Conservation (phyloP, 2,113 vertebrate species). For the Toxostoma redivivum region DNA sequence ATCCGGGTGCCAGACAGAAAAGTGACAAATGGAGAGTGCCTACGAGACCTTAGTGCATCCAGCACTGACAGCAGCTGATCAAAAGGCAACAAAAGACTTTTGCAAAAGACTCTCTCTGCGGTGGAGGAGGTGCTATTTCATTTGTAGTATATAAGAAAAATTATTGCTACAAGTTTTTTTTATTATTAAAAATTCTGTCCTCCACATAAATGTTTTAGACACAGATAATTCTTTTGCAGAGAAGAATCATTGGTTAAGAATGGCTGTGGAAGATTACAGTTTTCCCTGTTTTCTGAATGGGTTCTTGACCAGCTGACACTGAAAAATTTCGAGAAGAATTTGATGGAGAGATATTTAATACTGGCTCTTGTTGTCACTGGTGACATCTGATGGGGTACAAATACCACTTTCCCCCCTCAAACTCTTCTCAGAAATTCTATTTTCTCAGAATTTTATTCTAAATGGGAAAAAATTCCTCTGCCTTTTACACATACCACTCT, state of each 20-base stretch:
- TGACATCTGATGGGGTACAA: conserved; percentile 45
- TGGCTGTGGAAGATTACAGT: not conserved
- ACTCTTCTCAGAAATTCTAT: not conserved
- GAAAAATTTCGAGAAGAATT: conserved; percentile 32
- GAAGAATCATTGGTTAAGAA: not conserved
- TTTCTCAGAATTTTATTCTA: not conserved
- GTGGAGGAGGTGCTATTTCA: not conserved
- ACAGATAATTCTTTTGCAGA: not conserved
- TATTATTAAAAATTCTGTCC: not conserved
- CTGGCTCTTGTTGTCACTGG: not conserved
- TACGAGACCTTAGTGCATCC: not conserved
- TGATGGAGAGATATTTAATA: conserved; percentile 43
- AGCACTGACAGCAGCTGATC: not conserved
- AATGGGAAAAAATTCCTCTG: not conserved
- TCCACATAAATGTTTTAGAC: not conserved
- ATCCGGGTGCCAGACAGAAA: not conserved
- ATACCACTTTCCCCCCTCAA: not conserved
- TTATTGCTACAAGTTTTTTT: not conserved
- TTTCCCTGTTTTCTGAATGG: conserved; percentile 19
- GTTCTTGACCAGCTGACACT: conserved; percentile 31
- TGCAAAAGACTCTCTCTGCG: not conserved
- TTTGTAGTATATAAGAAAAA: not conserved
- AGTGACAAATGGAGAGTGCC: not conserved
- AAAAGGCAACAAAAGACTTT: not conserved
- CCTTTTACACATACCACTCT: not conserved